A percentile compares a stretch with the other conserved stretches of the same genome.
These are phyloP conservation scores for Hoplodrina blanda DNA, from an alignment of 2,888 invertebrate genomes.

Conservation along the genomic window DNA sequence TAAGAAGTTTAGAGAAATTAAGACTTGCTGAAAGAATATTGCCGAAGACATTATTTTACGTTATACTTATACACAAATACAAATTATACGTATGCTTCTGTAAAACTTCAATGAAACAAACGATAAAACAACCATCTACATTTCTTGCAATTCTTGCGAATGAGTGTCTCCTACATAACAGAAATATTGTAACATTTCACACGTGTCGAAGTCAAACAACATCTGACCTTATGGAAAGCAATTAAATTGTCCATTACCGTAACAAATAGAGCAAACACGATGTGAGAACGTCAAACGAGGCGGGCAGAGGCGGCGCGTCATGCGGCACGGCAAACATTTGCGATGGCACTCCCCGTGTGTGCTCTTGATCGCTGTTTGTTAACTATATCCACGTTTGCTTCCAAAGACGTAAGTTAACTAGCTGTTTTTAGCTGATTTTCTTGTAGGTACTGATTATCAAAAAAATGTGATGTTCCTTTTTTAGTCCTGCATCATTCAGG, in stretches of 20 bases:
- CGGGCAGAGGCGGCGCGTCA: slow-evolving; percentile 70
- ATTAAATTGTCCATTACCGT: slow-evolving; percentile 86
- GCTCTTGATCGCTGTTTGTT: slow-evolving; percentile 77
- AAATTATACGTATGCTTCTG: background rate
- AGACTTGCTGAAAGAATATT: background rate
- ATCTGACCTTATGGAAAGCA: slow-evolving; percentile 77
- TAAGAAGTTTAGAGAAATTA: no score
- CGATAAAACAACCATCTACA: background rate
- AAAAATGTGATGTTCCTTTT: background rate
- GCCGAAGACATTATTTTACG: background rate
- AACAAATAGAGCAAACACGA: slow-evolving; percentile 82
- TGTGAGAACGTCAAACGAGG: slow-evolving; percentile 73
- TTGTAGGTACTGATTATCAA: background rate
- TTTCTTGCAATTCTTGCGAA: slow-evolving; percentile 1
- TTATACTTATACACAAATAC: no score
- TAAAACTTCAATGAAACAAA: background rate
- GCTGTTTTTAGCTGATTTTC: background rate
- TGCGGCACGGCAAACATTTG: slow-evolving; percentile 79
- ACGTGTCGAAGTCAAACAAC: slow-evolving; percentile 69
- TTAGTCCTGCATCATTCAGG: background rate
- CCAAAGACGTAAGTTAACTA: slow-evolving; percentile 34
- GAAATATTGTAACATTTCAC: slow-evolving; percentile 35
- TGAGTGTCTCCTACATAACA: background rate
- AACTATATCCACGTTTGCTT: slow-evolving; percentile 65
- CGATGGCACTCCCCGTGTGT: slow-evolving; percentile 78